Percentiles rank a stretch among this genome's conserved stretches.
These are phyloP conservation scores for Agapornis canus DNA, from an alignment of 2,797 vertebrate genomes.

Conservation along the genomic window DNA sequence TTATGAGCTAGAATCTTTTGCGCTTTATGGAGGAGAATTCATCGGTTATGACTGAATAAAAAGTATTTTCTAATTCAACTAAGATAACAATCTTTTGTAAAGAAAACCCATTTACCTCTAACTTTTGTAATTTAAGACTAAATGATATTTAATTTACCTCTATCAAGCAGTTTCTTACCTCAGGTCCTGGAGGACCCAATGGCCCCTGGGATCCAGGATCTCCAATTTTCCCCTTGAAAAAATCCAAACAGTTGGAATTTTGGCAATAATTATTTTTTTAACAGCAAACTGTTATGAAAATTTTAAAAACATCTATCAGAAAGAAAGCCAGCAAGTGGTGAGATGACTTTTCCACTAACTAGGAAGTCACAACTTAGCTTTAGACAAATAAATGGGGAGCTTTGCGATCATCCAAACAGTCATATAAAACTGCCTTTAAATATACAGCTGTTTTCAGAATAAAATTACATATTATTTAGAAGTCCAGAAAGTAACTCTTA, in stretches of 20 bases:
- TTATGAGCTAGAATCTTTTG: not conserved
- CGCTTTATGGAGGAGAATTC: not conserved
- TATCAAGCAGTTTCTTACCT: conserved; percentile 76
- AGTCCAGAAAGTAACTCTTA: not conserved
- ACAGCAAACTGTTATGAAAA: not conserved
- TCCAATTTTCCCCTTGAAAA: conserved; percentile 82
- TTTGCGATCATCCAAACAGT: not conserved
- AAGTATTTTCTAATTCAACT: not conserved
- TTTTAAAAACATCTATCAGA: not conserved
- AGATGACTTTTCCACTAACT: not conserved
- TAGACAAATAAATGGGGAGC: not conserved
- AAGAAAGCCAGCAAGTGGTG: not conserved
- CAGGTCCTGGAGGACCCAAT: conserved; percentile 82
- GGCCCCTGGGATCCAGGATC: conserved; percentile 82
- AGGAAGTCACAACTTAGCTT: not conserved
- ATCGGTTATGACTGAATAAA: not conserved
- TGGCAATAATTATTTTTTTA: not conserved
- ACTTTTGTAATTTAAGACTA: not conserved
- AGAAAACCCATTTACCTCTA: not conserved
- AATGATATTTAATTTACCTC: not conserved
- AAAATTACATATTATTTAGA: not conserved
- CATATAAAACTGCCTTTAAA: accelerated
- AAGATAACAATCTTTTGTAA: not conserved
- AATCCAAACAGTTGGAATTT: not conserved
- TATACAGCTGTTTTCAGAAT: not conserved